Base-by-base conservation (phyloP, 2,888 invertebrate species). In the Drosophila algonquin region DNA sequence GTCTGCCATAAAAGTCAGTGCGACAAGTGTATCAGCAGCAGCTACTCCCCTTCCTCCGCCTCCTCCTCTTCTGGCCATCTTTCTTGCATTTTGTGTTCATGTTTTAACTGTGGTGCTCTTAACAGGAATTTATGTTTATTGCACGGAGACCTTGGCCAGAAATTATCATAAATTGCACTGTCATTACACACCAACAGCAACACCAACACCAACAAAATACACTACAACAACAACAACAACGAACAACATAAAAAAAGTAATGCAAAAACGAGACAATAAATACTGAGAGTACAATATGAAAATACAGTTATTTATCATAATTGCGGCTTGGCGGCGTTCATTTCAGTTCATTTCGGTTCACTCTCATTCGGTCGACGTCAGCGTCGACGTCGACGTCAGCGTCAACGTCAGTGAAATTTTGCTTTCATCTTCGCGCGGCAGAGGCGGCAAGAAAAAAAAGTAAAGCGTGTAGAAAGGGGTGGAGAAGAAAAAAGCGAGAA, bases 91-190 rank as follows among this genome's bases (percentile, higher is more conserved):
- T 27, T 54, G 69, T 71, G 60, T 32, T 44, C 30, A 50, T 57
- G 57, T 54, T 81, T 75, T 83, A 87, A 88, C 79, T 83, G 58
- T 88, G 83, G 81, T 14, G 73, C 89, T 88, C 71, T 76, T 88
- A 87, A 76, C 74, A 65, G 63, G 57, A 87, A 88, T 83, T 83
- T 83, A 83, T 83, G 84, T 73, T 75, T 76, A 75, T 75, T 70
- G 53, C 72, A 51, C 44, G 74, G 35, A 57, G 81, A 87, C 84
- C 89, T 63, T 73, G 63, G 75, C 67, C 81, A 73, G 76, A 88
- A 88, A 83, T 88, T 79, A 83, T 76, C 79, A 83, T 87, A 83
- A 83, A 83, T 83, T 83, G 81, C 89, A 80, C 74, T 74, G 81
- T 88, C 83, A 88, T 83, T 83, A 86, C 70, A 59, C 16, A 65